Evolutionary conservation across 2,113 vertebrate species (phyloP).

Genomic region (Cervus canadensis): DNA sequence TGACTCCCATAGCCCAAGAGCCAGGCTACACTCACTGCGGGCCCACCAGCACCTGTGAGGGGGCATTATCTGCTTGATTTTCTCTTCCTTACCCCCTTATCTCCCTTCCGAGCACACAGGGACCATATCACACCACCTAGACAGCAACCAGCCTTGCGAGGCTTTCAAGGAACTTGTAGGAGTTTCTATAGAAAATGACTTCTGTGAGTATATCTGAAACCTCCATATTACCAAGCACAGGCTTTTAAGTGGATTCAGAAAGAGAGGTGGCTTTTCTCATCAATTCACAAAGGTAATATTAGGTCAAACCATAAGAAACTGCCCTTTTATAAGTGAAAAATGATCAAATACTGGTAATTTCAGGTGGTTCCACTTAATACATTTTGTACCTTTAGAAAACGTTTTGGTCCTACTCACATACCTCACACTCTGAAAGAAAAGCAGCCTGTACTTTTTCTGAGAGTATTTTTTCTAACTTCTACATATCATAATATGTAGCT

Average conservation of each 20-base stretch:
- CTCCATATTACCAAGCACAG: neutral
- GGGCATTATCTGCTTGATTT: neutral
- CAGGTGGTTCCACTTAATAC: neutral
- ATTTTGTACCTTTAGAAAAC: neutral
- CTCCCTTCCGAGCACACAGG: fast-evolving
- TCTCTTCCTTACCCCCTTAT: neutral
- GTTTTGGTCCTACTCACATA: neutral
- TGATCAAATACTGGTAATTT: neutral
- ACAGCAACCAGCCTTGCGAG: neutral
- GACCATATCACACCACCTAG: neutral
- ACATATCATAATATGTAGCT: neutral
- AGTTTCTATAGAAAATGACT: neutral
- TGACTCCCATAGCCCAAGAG: neutral
- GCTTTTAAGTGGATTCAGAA: slow-evolving; percentile 6
- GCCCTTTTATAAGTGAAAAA: neutral
- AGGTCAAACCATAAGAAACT: neutral
- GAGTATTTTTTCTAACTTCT: neutral
- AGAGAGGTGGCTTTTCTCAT: neutral
- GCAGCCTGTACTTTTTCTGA: neutral
- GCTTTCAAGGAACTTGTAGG: neutral
- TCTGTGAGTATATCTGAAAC: neutral
- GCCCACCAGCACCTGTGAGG: neutral
- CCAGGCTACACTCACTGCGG: neutral
- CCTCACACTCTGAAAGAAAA: neutral
- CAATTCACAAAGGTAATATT: neutral